These are phyloP conservation scores for Psettodes erumei DNA, from an alignment of 2,113 vertebrate species.

Conservation along the genomic window DNA sequence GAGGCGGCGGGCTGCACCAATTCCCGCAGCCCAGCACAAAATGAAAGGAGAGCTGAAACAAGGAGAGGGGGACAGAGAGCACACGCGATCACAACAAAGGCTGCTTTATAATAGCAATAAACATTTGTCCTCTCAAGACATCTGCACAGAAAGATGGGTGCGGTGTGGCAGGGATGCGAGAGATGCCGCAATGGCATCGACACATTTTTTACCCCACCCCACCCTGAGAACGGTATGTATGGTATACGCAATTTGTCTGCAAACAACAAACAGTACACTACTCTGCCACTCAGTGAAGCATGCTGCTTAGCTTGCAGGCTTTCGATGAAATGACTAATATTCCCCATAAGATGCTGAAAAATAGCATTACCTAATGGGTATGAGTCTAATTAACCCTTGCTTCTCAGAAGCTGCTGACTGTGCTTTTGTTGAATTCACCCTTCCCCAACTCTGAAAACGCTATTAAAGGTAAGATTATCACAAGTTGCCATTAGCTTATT, in stretches of 20 bases:
- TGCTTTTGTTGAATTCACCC: constrained; percentile 32
- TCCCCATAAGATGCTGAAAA: constrained; percentile 36
- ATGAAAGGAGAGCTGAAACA: constrained; percentile 81
- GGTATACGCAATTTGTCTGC: constrained; percentile 40
- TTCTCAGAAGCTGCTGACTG: constrained; percentile 41
- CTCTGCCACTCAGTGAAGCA: constrained; percentile 13
- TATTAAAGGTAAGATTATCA: constrained; percentile 31
- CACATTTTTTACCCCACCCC: constrained; percentile 62
- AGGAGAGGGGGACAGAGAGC: constrained; percentile 74
- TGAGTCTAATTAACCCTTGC: constrained; percentile 49
- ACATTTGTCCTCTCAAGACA: constrained; percentile 82
- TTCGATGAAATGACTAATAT: constrained; percentile 47
- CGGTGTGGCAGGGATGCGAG: constrained; percentile 43
- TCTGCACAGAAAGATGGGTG: constrained; percentile 71
- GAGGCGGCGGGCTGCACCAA: constrained; percentile 76
- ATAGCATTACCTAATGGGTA: constrained; percentile 27
- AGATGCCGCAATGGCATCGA: constrained; percentile 57
- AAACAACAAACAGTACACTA: constrained; percentile 44
- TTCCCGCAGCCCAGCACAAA: constrained; percentile 75
- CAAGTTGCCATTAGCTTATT: constrained; percentile 37
- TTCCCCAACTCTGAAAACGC: constrained; percentile 5
- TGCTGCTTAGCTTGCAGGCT: constrained; percentile 35
- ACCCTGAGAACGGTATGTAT: constrained; percentile 50
- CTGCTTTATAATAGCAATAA: constrained; percentile 85
- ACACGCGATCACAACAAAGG: constrained; percentile 83